phyloP scores from a whole-genome alignment of 2,113 vertebrate genomes.

The Odocoileus hemionus region DNA sequence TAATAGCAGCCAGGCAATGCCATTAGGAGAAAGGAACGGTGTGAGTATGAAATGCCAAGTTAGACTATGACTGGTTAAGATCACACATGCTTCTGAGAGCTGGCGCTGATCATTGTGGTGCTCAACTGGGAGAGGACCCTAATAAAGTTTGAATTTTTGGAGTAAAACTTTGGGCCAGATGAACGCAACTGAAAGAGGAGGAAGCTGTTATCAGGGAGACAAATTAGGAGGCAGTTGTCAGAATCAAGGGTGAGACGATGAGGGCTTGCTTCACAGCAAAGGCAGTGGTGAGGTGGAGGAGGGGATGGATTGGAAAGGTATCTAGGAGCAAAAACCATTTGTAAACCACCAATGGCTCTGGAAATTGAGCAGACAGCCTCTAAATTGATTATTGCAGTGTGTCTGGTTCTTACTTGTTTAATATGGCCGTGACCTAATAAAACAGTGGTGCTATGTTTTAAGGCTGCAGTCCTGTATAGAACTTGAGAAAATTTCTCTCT shows the following conservation, averaged over 20 bases:
- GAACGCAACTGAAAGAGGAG: not conserved
- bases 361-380: not conserved
- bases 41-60: not conserved
- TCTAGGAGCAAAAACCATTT: not conserved
- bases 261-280: not conserved
- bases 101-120: not conserved
- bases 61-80: not conserved
- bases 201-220: not conserved
- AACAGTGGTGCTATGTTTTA: not conserved
- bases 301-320: not conserved
- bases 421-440: not conserved
- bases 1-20: not conserved
- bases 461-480: not conserved
- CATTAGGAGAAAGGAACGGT: not conserved
- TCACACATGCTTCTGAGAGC: not conserved
- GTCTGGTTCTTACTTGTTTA: not conserved
- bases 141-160: not conserved
- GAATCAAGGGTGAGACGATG: not conserved
- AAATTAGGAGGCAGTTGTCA: not conserved
- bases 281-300: too few relatives aligned
- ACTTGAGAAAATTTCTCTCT: not conserved
- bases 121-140: not conserved
- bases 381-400: not conserved
- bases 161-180: not conserved
- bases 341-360: not conserved